phyloP scores from a whole-genome alignment of 2,113 vertebrate species.

The Gavialis gangeticus region DNA sequence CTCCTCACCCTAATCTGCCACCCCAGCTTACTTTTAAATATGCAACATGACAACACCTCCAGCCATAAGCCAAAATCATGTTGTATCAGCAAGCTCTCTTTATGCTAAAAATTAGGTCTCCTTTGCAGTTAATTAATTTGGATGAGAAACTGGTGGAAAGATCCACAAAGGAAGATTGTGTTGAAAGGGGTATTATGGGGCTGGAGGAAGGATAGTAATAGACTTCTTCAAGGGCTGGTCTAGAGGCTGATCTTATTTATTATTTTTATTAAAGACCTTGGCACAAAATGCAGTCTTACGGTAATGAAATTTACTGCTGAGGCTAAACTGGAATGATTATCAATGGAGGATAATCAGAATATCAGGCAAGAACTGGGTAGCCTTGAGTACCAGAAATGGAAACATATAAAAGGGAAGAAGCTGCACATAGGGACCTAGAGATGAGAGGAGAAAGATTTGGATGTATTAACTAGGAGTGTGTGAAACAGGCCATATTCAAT shows the following conservation, averaged over 20 bases:
- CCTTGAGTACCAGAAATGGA: neutral
- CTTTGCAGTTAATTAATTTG: slow-evolving; percentile 2
- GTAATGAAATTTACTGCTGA: neutral
- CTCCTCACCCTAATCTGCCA: neutral
- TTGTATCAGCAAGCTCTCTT: neutral
- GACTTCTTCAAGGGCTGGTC: neutral
- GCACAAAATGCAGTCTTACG: neutral
- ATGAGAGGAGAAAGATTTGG: neutral
- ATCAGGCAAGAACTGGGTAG: neutral
- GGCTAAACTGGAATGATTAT: neutral
- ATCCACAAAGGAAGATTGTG: neutral
- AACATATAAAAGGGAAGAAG: neutral
- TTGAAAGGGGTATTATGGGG: slow-evolving; percentile 28
- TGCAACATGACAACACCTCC: neutral
- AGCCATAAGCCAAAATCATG: neutral
- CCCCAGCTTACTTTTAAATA: neutral
- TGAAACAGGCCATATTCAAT: no score
- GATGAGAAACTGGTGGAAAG: neutral
- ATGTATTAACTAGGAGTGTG: no score
- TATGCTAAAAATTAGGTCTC: neutral
- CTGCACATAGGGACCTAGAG: neutral
- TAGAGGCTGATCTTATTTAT: neutral
- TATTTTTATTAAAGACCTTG: slow-evolving; percentile 23
- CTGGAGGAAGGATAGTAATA: neutral
- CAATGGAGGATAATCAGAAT: neutral